Base-by-base conservation (phyloP, 2,113 vertebrate species). In the Lepus americanus region DNA sequence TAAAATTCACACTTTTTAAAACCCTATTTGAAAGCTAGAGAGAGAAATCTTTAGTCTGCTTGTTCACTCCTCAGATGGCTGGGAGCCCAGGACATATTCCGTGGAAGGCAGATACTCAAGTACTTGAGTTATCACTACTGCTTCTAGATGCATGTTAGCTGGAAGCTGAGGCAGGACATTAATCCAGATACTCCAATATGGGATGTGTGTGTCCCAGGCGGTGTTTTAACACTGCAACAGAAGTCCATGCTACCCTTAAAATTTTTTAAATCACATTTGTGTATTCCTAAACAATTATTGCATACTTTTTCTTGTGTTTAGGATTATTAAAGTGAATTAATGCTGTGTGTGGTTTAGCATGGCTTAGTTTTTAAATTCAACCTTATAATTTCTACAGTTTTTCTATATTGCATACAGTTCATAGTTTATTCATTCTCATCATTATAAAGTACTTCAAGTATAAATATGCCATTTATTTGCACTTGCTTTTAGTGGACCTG, bases 331-430 rank as follows among this genome's bases (percentile, higher is more conserved):
- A 27, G n/a, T 69, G 29, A 31, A n/a, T n/a, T 69, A 29, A n/a
- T 69, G 29, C 29, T 77, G 22, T 87, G 19, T 87, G 87, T 85
- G 66, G 25, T 78, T 12, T 78, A n/a, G 36, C 4, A 4, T 92
- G 33, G 11, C 36, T 82, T 92, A 2, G 31, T 76, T 83, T 90
- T 86, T 69, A 36, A 8, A 63, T 80, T 88, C 31, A 76, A 20
- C 25, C 77, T 92, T 85, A 22, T 90, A 94, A 94, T 97, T 95
- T 72, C 3, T 82, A 44, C 36, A 59, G 70, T 76, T 90, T 88
- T 85, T 85, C 33, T 49, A 3, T 89, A 73, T 80, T 94, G 51
- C 29, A 19, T 88, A 5, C 31, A 66, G 63, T 72, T 93, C 87
- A 36, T 63, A 64, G 63, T 66, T 17, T 7, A 19, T 16, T 76